phyloP scores from a whole-genome alignment of 2,888 invertebrate genomes.

The Caenorhabditis virilis region DNA sequence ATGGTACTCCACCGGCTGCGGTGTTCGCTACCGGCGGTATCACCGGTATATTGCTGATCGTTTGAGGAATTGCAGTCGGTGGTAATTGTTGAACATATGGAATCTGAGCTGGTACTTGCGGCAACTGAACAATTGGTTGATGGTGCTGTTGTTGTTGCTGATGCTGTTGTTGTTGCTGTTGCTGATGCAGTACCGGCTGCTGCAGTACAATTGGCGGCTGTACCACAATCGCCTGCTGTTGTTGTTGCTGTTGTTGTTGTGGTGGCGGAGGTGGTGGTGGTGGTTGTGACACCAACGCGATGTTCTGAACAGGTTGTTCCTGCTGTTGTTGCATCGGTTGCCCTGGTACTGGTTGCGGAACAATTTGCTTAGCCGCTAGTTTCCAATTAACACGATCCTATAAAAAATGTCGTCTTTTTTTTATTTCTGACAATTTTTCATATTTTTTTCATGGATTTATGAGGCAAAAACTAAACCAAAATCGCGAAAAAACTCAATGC shows the following conservation, averaged over 20 bases:
- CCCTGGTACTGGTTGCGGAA: neutral
- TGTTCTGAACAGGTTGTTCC: neutral
- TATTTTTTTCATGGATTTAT: too few species aligned
- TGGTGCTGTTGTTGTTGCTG: neutral
- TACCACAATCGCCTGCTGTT: neutral
- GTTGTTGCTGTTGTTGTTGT: neutral
- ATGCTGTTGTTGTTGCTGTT: neutral
- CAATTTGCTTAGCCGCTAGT: neutral
- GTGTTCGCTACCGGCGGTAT: conserved; percentile 1
- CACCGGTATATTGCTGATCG: too few species aligned
- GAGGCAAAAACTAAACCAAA: too few species aligned
- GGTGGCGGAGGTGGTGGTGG: neutral
- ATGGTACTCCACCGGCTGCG: neutral
- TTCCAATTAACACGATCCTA: too few species aligned
- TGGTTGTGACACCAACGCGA: neutral
- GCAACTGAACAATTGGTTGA: neutral
- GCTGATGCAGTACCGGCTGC: too few species aligned
- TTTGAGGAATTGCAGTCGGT: conserved; percentile 7
- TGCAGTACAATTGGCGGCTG: neutral
- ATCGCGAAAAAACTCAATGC: too few species aligned
- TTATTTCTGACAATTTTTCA: too few species aligned
- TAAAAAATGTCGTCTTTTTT: too few species aligned
- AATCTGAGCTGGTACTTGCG: neutral
- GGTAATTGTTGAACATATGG: neutral
- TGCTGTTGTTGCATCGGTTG: neutral